Evolutionary conservation across 2,797 vertebrate genomes (phyloP), one percentile per base, ranked within the genome.

Genomic region (Protonibea diacanthus): DNA sequence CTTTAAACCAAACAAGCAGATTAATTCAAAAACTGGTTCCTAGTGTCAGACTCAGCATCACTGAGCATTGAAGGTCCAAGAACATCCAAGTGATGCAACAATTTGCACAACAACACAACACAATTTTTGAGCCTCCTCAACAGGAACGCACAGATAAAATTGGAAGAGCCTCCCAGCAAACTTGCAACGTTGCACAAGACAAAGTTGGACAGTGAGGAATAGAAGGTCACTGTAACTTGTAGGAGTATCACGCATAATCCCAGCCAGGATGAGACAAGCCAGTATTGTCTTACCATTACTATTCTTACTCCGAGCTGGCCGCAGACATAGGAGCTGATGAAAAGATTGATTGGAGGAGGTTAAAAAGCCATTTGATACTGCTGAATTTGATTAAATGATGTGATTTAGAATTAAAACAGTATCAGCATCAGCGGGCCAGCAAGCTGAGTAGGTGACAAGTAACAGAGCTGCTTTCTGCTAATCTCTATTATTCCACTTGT

Each of bases 201-300:
- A 62, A 21, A 55, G 56, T 17, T 64, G 57, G 71, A 75, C 70
- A 5, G 38, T 1, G 4, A 21, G 45, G 81, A 29, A 44, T 11
- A 64, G 21, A 61, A 88, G 76, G 78, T 86, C 40, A 62, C 44
- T 73, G 71, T 82, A 83, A 82, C 83, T 78, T 88, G 83, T 76
- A 78, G 70, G 71, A 89, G 73, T 80, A 72, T 78, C 82, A 80
- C 48, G 84, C 69, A 61, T 70, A 74, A 88, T 67, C 83, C 78
- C 74, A 82, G 85, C 79, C 87, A 88, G 85, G 87, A 93, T 91
- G 93, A 94, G 88, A 91, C 91, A 91, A 89, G 83, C 77, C 75
- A 76, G 87, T 91, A 94, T 95, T 88, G 82, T 88, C 83, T 95
- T 95, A 94, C 94, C 91, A 95, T 95, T 95, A 93, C 87, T 85